Base-by-base conservation (phyloP, 2,113 vertebrate species). In the Vicugna pacos region DNA sequence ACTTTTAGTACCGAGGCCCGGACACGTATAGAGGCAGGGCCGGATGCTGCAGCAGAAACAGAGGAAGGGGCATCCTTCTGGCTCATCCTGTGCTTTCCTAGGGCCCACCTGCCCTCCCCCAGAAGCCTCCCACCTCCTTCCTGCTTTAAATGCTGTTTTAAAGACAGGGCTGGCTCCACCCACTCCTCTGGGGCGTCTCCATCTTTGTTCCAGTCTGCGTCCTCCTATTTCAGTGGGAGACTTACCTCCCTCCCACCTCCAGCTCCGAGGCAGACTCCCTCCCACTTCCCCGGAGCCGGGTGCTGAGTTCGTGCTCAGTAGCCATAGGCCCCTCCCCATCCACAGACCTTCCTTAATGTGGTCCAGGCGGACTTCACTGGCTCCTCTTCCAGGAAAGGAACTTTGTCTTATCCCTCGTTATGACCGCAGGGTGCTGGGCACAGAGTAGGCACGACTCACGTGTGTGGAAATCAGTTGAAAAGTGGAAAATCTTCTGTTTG, bases 351-450 rank as follows among this genome's bases (percentile, higher is more conserved):
- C 22, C 26, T 86, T 32, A 7, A 26, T 16, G 64, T 62, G 54
- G 50, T 46, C 35, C n/a, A 26, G 56, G 35, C 30, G 30, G 48
- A 88, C 50, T 30, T 56, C 5, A 4, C n/a, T 2, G 0, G 28
- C 15, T 6, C 0, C 30, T 32, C 20, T 81, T 46, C 60, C 14
- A 15, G 76, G 79, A 80, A 8, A 72, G 64, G 48, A 46, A 13
- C 17, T 35, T 24, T 24, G 5, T 38, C 9, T 60, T 8, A 24
- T 72, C 24, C 42, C 2, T 56, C 24, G 2, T 35, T 32, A n/a
- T 46, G 28, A 42, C 6, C 5, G 0, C 65, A 10, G 0, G 13
- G 30, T 5, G 26, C 10, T 9, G 8, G 3, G 64, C 30, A 22
- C 20, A 46, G 14, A 75, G 56, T 3, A 32, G 24, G 42, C 48